Conservation (phyloP, 2,113 vertebrate genomes). For the Cervus canadensis region DNA sequence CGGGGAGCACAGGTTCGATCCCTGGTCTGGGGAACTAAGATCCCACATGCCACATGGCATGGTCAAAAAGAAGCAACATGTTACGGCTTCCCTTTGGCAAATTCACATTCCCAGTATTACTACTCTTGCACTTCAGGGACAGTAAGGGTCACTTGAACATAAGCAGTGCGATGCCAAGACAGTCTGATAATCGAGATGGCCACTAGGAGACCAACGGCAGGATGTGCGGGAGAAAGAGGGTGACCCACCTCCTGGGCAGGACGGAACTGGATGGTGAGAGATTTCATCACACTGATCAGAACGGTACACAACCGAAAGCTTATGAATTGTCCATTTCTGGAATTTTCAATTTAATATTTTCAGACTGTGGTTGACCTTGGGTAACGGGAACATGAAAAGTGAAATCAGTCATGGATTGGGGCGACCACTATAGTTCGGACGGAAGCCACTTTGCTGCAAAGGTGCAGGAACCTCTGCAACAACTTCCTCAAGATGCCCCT, state of each 20-base stretch:
- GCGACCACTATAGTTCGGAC: accelerated
- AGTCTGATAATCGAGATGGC: neutral
- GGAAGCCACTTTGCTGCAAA: neutral
- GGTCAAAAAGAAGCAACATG: neutral
- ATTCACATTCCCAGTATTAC: neutral
- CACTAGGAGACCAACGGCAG: accelerated
- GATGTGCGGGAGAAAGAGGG: too few relatives aligned
- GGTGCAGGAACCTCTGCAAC: neutral
- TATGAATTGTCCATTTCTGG: neutral
- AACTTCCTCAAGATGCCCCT: neutral
- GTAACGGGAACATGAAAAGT: neutral
- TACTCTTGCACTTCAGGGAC: neutral
- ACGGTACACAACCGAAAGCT: neutral
- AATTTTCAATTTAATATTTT: neutral
- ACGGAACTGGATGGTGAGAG: accelerated
- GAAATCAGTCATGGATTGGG: neutral
- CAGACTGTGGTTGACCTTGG: neutral
- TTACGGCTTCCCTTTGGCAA: neutral
- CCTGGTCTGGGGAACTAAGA: neutral
- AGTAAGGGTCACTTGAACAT: neutral
- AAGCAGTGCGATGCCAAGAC: neutral
- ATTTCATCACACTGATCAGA: neutral
- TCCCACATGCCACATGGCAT: neutral
- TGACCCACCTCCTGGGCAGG: neutral
- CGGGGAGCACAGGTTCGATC: neutral